Evolutionary conservation across 2,113 vertebrate genomes (phyloP).

Genomic region (Salminus brasiliensis): DNA sequence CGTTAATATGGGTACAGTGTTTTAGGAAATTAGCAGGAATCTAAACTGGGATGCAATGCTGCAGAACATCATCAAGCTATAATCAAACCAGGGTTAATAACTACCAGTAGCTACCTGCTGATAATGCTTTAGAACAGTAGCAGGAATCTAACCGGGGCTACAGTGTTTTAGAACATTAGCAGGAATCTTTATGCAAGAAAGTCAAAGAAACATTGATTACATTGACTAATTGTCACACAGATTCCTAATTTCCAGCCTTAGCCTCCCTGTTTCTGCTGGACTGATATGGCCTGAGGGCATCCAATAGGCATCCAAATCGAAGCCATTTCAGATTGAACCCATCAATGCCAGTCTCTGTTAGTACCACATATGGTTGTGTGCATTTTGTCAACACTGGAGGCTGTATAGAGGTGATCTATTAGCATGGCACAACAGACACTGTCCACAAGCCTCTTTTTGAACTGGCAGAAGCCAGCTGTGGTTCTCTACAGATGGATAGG

Average conservation of each 20-base stretch:
- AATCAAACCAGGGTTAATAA: background rate
- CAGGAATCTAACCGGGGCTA: background rate
- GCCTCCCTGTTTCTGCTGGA: too few species aligned
- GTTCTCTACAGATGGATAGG: background rate
- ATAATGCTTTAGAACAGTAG: background rate
- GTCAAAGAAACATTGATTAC: background rate
- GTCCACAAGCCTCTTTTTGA: too few species aligned
- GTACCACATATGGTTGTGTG: background rate
- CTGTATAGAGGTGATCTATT: background rate
- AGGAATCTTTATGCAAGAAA: background rate
- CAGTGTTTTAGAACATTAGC: background rate
- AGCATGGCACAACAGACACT: background rate
- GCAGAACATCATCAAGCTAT: background rate
- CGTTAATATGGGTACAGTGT: background rate
- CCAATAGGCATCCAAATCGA: background rate
- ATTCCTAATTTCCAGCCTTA: background rate
- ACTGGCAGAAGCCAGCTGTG: background rate
- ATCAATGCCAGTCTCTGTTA: background rate
- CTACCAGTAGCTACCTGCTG: too few species aligned
- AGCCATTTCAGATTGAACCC: background rate
- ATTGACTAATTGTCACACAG: background rate
- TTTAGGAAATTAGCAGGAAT: background rate
- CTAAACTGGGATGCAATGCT: background rate
- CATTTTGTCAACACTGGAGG: background rate
- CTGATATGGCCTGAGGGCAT: background rate